Conservation (phyloP, 1,140 invertebrate genomes). For the Maniola jurtina region DNA sequence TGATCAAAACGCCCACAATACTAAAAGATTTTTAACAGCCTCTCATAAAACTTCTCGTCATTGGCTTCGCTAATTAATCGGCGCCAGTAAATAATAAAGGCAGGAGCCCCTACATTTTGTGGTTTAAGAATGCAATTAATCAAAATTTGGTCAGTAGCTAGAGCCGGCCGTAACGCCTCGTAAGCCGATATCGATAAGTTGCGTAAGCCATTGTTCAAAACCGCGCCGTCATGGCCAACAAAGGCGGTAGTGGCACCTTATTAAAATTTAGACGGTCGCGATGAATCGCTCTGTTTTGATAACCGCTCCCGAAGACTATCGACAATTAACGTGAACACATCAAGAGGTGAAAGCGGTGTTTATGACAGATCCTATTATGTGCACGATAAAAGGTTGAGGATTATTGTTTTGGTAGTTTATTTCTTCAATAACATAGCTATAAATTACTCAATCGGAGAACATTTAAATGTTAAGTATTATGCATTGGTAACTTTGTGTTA, state of each 20-base stretch:
- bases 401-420: constrained; percentile 23
- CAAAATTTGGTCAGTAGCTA: constrained; percentile 76
- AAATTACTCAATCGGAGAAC: too few species aligned
- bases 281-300: constrained; percentile 75
- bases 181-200: constrained; percentile 77
- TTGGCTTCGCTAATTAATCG: constrained; percentile 72
- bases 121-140: constrained; percentile 74
- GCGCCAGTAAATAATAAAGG: constrained; percentile 66
- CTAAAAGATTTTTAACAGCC: constrained; percentile 47
- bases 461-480: too few species aligned
- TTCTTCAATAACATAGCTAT: neutral
- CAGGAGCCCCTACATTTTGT: constrained; percentile 48
- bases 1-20: constrained; percentile 21
- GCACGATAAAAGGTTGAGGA: constrained; percentile 22
- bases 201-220: constrained; percentile 74
- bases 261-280: constrained; percentile 74
- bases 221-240: constrained; percentile 65
- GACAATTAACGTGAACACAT: constrained; percentile 50
- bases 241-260: constrained; percentile 77
- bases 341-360: constrained; percentile 46
- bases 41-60: constrained; percentile 58
- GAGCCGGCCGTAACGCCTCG: constrained; percentile 70
- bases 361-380: constrained; percentile 53
- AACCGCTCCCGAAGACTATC: constrained; percentile 56
- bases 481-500: too few species aligned